Percentiles rank a stretch among this genome's conserved stretches.
These are phyloP conservation scores for Cydia amplana DNA, from an alignment of 1,140 invertebrate genomes.

Conservation along the genomic window DNA sequence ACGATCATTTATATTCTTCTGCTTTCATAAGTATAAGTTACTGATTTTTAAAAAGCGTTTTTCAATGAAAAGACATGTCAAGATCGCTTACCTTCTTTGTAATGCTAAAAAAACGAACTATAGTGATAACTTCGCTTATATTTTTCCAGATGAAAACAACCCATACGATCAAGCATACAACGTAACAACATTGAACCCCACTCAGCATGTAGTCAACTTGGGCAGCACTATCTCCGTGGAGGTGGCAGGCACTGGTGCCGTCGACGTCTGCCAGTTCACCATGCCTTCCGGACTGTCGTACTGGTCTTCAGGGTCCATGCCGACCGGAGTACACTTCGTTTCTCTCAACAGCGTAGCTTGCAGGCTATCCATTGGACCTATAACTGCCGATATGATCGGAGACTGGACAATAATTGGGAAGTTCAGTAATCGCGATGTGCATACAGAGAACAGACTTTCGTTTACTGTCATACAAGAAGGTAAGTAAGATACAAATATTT, in stretches of 20 bases:
- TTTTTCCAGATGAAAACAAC: slow-evolving; percentile 40
- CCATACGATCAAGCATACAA: slow-evolving; percentile 46
- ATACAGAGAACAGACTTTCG: slow-evolving; percentile 35
- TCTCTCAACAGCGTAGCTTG: slow-evolving; percentile 18
- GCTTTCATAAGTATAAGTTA: no score
- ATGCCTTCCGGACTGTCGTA: slow-evolving; percentile 35
- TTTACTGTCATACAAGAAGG: slow-evolving; percentile 42
- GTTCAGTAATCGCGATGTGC: slow-evolving; percentile 39
- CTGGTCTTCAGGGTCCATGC: background rate
- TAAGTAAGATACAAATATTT: slow-evolving; percentile 20
- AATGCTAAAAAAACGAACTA: no score
- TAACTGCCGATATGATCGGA: slow-evolving; percentile 39
- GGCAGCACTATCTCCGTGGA: slow-evolving; percentile 34
- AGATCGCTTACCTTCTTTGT: no score
- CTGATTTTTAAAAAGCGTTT: no score
- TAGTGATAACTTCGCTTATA: background rate
- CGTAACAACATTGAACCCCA: slow-evolving; percentile 35
- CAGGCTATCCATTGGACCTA: slow-evolving; percentile 34
- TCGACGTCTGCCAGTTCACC: slow-evolving; percentile 37
- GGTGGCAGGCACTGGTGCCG: slow-evolving; percentile 33
- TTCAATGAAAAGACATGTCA: no score
- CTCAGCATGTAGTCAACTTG: slow-evolving; percentile 35
- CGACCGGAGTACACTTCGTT: slow-evolving; percentile 31
- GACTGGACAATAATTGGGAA: slow-evolving; percentile 42
- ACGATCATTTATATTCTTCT: no score